Base-by-base conservation (phyloP, 2,797 vertebrate genomes). In the Argya squamiceps region DNA sequence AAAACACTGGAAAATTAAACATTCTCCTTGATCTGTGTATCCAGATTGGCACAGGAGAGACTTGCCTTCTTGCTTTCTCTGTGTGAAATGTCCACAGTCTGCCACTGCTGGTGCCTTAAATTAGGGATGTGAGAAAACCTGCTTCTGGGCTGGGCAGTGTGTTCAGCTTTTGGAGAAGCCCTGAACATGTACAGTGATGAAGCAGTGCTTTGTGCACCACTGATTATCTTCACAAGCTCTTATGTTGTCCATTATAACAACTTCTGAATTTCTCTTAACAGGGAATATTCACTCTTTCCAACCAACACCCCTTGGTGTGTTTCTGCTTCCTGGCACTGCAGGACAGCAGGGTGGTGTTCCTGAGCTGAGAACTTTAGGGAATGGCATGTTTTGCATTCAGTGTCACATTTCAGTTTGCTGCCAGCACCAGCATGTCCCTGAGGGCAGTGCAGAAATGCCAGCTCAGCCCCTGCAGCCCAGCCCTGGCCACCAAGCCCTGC, bases 351-450 rank as follows among this genome's bases (percentile, higher is more conserved):
- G 41, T 68, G 58, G 17, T 59, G 23, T 92, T 95, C 26, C 27
- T 71, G 70, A 95, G 93, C 69, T 76, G 76, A 86, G 95, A 81
- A 86, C 96, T 92, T 75, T 52, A 64, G 91, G 82, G 76, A 93
- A 73, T 53, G 76, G 63, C 1, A 10, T 80, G 53, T 27, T 89
- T 73, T 81, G 84, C 63, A 9, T 90, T 88, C 76, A 73, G 78
- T 88, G 92, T 96, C 91, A 73, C 83, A 47, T 96, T 96, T 96
- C 96, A 82, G 44, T 83, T 87, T 64, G 73, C 81, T 96, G 80
- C 78, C 56, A 76, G 63, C 89, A 65, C 23, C 76, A 70, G 55
- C 84, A 67, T 76, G 93, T 96, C 86, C 50, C 39, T 32, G 52
- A 43, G 9, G 8, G 68, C 62, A 32, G 24, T 13, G 34, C 63